phyloP scores from a whole-genome alignment of 2,888 invertebrate genomes.

The Nymphalis c-album region DNA sequence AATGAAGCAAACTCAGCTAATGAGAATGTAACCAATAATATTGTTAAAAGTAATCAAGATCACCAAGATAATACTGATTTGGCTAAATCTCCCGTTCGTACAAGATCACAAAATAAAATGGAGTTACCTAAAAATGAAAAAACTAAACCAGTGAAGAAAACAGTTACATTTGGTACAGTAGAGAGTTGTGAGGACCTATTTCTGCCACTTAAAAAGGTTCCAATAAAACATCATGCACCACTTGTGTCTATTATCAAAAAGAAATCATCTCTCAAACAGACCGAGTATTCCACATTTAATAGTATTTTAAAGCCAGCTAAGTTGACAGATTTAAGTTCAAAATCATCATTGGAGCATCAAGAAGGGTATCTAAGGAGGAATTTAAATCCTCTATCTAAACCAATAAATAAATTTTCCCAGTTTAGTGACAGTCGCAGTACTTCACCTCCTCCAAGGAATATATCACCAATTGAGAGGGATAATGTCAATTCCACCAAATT shows the following conservation, averaged over 20 bases:
- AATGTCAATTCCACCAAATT: conserved; percentile 79
- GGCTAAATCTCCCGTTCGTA: conserved; percentile 72
- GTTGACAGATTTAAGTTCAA: conserved; percentile 83
- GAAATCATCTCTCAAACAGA: conserved; percentile 80
- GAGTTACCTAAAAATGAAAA: conserved; percentile 69
- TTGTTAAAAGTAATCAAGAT: conserved; percentile 51
- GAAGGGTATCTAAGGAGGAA: conserved; percentile 75
- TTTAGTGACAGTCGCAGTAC: conserved; percentile 72
- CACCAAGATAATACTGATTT: conserved; percentile 52
- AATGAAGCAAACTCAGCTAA: conserved; percentile 57
- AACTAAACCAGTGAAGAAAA: conserved; percentile 82
- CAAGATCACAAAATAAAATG: conserved; percentile 79
- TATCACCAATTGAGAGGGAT: conserved; percentile 69
- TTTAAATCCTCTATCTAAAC: conserved; percentile 73
- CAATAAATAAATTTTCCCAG: conserved; percentile 75
- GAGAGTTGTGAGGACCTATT: conserved; percentile 83
- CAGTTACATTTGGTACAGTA: conserved; percentile 84
- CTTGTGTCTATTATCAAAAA: conserved; percentile 84
- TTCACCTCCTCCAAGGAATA: conserved; percentile 72
- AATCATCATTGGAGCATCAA: conserved; percentile 77
- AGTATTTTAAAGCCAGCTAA: conserved; percentile 84
- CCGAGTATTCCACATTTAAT: conserved; percentile 81
- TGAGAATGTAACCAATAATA: conserved; percentile 55
- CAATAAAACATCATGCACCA: conserved; percentile 82
- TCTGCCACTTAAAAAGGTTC: conserved; percentile 80